These are phyloP conservation scores for Paramormyrops hopkinsi DNA, from an alignment of 2,797 vertebrate species.

Conservation along the genomic window DNA sequence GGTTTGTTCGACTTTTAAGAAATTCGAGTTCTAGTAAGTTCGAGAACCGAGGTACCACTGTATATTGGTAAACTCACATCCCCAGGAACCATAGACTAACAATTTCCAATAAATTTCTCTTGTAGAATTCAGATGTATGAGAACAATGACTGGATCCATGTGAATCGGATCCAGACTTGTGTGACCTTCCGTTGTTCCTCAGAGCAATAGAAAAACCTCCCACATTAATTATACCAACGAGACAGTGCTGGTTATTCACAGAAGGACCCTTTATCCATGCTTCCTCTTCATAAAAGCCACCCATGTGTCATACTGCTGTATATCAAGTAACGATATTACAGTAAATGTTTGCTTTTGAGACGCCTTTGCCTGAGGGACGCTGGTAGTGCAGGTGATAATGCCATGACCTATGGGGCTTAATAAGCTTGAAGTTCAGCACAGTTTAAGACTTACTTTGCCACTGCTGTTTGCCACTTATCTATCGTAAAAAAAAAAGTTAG, in stretches of 20 bases:
- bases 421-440: background rate
- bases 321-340: background rate
- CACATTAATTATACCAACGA: slow-evolving; percentile 4
- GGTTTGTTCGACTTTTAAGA: no score
- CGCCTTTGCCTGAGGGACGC: background rate
- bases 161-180: background rate
- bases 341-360: background rate
- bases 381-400: background rate
- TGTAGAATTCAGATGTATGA: background rate
- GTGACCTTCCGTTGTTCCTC: background rate
- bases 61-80: background rate
- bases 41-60: no score
- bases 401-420: background rate
- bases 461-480: background rate
- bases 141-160: background rate
- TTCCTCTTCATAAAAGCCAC: background rate
- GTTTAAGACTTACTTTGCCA: background rate
- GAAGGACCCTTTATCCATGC: background rate
- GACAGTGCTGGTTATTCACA: background rate
- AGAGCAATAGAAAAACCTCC: background rate
- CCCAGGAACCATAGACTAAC: background rate
- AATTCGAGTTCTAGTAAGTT: no score
- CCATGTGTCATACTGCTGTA: background rate
- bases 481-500: background rate
- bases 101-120: background rate